phyloP scores from a whole-genome alignment of 2,888 invertebrate species.

The Sericinus montela region DNA sequence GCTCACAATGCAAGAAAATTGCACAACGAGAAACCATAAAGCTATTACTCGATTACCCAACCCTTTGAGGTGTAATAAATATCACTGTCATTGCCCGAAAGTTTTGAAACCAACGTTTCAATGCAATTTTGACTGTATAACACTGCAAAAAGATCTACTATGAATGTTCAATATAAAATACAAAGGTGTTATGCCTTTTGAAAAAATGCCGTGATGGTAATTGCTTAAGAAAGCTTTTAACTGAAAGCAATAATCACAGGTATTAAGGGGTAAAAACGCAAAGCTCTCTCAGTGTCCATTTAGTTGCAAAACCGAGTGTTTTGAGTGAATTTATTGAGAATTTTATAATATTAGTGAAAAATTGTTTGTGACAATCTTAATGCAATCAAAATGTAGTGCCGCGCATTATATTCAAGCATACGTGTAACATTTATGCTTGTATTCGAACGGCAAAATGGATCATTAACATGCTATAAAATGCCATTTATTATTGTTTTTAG shows the following conservation, averaged over 20 bases:
- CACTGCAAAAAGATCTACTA: constrained; percentile 24
- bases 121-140: constrained; percentile 30
- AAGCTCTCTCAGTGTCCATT: constrained; percentile 48
- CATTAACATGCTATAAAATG: constrained; percentile 6
- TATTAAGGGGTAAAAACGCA: constrained; percentile 45
- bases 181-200: constrained; percentile 34
- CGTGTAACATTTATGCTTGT: neutral
- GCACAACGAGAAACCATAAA: constrained; percentile 71
- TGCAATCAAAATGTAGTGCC: neutral
- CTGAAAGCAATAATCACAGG: constrained; percentile 63
- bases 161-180: neutral
- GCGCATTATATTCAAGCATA: neutral
- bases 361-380: constrained; percentile 3
- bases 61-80: constrained; percentile 75
- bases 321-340: constrained; percentile 22
- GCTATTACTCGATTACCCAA: constrained; percentile 64
- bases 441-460: neutral
- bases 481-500: neutral
- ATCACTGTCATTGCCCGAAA: constrained; percentile 44
- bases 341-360: constrained; percentile 21
- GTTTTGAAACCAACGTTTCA: neutral
- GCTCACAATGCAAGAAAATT: constrained; percentile 65
- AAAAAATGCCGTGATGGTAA: constrained; percentile 60
- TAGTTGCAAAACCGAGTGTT: constrained; percentile 40
- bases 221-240: constrained; percentile 56